These are phyloP conservation scores for Paramormyrops kingsleyae DNA, from an alignment of 2,113 vertebrate genomes.

Conservation along the genomic window DNA sequence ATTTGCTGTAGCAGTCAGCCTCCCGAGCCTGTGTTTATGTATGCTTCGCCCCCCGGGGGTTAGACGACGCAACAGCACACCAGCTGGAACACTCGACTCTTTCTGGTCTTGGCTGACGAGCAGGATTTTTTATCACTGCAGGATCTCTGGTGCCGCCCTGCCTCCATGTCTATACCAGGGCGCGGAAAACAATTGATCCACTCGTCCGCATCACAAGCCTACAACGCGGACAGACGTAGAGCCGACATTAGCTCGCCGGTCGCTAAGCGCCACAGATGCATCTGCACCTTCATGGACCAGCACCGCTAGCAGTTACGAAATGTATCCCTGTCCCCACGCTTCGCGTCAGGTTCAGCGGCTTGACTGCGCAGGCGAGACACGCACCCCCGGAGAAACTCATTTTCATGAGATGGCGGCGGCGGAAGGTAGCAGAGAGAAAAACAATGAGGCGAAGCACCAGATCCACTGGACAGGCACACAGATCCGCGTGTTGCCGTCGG, in stretches of 20 bases:
- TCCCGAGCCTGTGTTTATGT: neutral
- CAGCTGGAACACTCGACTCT: neutral
- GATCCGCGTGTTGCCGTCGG: neutral
- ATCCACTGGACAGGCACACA: neutral
- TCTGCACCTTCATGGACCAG: neutral
- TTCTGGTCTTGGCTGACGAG: neutral
- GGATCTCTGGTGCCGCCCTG: neutral
- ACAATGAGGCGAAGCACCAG: neutral
- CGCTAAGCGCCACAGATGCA: neutral
- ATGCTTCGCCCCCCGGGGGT: neutral
- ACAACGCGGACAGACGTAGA: neutral
- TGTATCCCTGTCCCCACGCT: neutral
- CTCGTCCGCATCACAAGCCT: neutral
- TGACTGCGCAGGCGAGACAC: neutral
- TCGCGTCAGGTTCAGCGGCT: neutral
- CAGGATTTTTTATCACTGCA: neutral
- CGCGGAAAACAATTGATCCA: neutral
- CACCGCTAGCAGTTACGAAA: neutral
- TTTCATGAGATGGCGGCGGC: neutral
- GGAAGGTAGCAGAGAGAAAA: neutral
- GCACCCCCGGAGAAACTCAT: neutral
- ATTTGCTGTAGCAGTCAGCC: neutral
- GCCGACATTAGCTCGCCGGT: neutral
- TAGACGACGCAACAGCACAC: neutral
- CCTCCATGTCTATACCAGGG: neutral